A percentile compares a stretch with the other conserved stretches of the same genome.
These are phyloP conservation scores for Platichthys stellatus DNA, from an alignment of 2,113 vertebrate species.

Conservation along the genomic window DNA sequence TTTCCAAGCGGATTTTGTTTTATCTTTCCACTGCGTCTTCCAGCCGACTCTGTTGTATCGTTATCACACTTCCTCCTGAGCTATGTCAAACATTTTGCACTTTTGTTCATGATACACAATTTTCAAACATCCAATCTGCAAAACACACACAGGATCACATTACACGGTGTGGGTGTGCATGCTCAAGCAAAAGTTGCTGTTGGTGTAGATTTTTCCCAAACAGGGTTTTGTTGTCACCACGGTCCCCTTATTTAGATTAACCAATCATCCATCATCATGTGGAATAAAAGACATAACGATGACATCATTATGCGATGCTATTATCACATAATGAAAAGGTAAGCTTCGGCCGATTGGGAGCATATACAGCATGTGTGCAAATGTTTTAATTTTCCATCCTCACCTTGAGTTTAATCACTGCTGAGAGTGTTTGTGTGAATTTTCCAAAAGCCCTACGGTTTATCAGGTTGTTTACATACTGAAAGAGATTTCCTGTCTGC, in stretches of 20 bases:
- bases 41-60: slow-evolving; percentile 43
- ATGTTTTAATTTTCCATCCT: slow-evolving; percentile 21
- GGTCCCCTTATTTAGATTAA: not conserved
- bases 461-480: not conserved
- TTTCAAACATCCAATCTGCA: slow-evolving; percentile 46
- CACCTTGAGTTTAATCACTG: not conserved
- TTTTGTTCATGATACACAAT: slow-evolving; percentile 56
- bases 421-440: slow-evolving; percentile 2
- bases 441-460: slow-evolving; percentile 23
- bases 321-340: not conserved
- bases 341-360: no score
- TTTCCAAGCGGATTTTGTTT: slow-evolving; percentile 30
- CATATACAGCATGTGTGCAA: slow-evolving; percentile 10
- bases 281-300: not conserved
- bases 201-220: not conserved
- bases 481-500: not conserved
- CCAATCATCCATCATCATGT: not conserved
- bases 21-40: slow-evolving; percentile 39
- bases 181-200: not conserved
- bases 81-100: slow-evolving; percentile 22
- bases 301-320: not conserved
- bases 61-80: slow-evolving; percentile 45
- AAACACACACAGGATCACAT: slow-evolving; percentile 37
- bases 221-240: not conserved
- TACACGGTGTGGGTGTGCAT: slow-evolving; percentile 21